These are phyloP conservation scores for Luperina testacea DNA, from an alignment of 2,888 invertebrate genomes.

Conservation along the genomic window DNA sequence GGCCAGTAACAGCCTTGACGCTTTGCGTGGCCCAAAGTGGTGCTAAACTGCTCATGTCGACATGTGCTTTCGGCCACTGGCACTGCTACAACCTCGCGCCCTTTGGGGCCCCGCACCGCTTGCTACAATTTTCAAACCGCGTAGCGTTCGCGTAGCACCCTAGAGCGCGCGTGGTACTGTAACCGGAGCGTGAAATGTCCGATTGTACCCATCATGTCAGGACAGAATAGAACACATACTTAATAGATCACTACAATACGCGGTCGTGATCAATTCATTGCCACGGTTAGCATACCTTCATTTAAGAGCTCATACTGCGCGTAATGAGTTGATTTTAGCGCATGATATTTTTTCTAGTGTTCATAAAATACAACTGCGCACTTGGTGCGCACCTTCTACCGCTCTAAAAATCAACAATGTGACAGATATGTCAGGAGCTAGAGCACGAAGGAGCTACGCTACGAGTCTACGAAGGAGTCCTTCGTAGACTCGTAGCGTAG, in stretches of 20 bases:
- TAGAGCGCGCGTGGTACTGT: slow-evolving; percentile 1
- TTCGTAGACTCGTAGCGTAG: background rate
- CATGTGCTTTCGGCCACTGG: slow-evolving; percentile 41
- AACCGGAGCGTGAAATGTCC: slow-evolving; percentile 40
- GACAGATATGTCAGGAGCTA: too few relatives aligned
- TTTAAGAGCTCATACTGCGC: slow-evolving; percentile 2
- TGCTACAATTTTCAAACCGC: slow-evolving; percentile 40
- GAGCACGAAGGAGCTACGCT: too few relatives aligned
- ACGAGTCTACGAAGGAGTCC: too few relatives aligned
- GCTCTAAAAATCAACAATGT: background rate
- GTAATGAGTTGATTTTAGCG: background rate
- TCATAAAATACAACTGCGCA: background rate
- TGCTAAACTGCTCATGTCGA: slow-evolving; percentile 34
- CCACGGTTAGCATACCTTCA: background rate
- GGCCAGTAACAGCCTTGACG: slow-evolving; percentile 31
- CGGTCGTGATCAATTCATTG: slow-evolving; percentile 28
- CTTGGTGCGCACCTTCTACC: background rate
- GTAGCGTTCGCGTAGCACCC: slow-evolving; percentile 55
- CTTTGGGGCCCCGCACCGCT: slow-evolving; percentile 47
- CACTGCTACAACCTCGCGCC: slow-evolving; percentile 43
- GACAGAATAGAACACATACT: background rate
- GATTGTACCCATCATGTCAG: slow-evolving; percentile 3
- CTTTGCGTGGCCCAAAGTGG: slow-evolving; percentile 26
- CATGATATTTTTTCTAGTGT: background rate
- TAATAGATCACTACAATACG: slow-evolving; percentile 7